These are phyloP conservation scores for Triplophysa bombifrons DNA, from an alignment of 2,797 vertebrate genomes.

Conservation along the genomic window DNA sequence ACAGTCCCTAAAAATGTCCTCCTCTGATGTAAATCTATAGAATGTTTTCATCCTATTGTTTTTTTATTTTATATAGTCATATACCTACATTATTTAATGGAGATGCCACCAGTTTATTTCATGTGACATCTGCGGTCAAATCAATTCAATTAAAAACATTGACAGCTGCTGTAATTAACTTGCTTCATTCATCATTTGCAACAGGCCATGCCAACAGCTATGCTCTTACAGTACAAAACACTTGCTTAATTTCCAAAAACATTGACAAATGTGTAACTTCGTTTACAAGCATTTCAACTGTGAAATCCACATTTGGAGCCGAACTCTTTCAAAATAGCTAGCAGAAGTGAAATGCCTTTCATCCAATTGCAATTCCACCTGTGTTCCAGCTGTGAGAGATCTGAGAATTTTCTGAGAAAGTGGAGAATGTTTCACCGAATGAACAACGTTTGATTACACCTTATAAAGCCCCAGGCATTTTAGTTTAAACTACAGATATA, in stretches of 20 bases:
- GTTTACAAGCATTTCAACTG: neutral
- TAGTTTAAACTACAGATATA: neutral
- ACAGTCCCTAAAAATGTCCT: neutral
- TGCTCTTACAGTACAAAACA: constrained; percentile 4
- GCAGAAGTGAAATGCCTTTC: neutral
- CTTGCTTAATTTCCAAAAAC: neutral
- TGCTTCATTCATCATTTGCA: constrained; percentile 30
- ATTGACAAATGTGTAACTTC: neutral
- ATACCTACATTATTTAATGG: constrained; percentile 8
- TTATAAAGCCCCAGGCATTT: neutral
- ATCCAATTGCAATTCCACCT: neutral
- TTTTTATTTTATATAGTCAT: neutral
- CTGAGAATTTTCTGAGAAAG: neutral
- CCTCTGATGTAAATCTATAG: neutral
- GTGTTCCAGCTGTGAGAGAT: constrained; percentile 1
- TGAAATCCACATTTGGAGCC: neutral
- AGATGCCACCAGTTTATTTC: neutral
- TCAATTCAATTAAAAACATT: neutral
- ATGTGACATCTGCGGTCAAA: constrained; percentile 13
- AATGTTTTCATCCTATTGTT: no score
- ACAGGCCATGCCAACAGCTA: constrained; percentile 34
- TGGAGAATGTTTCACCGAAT: neutral
- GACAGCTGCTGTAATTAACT: constrained; percentile 5
- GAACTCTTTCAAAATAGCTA: neutral
- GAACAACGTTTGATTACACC: neutral